Percentiles rank a stretch among this genome's conserved stretches.
phyloP scores from a whole-genome alignment of 2,888 invertebrate genomes.

The Agrilus mali region DNA sequence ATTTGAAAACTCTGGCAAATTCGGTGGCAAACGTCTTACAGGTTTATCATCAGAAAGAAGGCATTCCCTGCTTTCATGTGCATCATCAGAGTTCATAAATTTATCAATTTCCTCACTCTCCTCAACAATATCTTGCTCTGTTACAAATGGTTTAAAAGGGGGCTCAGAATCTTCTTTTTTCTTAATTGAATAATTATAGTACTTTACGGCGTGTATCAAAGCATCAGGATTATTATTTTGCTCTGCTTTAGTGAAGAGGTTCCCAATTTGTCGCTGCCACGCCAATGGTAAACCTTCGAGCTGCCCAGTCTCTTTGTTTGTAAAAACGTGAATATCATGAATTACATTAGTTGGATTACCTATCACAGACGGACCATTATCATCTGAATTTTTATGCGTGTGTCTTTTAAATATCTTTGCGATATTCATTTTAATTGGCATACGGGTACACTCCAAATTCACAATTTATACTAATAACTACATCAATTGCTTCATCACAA shows the following conservation, averaged over 20 bases:
- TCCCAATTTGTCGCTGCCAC: constrained; percentile 67
- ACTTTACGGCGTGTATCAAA: constrained; percentile 81
- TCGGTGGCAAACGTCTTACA: constrained; percentile 1
- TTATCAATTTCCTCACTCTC: constrained; percentile 75
- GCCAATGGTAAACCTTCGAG: constrained; percentile 76
- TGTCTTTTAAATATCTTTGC: constrained; percentile 14
- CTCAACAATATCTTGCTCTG: constrained; percentile 66
- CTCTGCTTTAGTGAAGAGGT: constrained; percentile 75
- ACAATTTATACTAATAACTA: too few relatives aligned
- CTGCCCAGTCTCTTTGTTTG: constrained; percentile 68
- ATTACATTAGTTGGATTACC: constrained; percentile 76
- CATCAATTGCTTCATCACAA: too few relatives aligned
- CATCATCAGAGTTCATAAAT: constrained; percentile 58
- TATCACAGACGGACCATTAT: constrained; percentile 50
- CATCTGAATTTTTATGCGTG: constrained; percentile 31
- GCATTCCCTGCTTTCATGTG: constrained; percentile 48
- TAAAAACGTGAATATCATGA: constrained; percentile 77
- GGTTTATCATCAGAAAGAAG: neutral
- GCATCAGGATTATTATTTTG: constrained; percentile 84
- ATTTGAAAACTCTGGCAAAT: constrained; percentile 12
- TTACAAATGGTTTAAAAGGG: constrained; percentile 69
- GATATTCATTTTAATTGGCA: constrained; percentile 11
- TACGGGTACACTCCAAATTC: neutral
- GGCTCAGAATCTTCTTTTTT: constrained; percentile 52
- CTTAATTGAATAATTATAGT: constrained; percentile 78